phyloP scores from a whole-genome alignment of 2,113 vertebrate genomes.

The Edolisoma coerulescens region DNA sequence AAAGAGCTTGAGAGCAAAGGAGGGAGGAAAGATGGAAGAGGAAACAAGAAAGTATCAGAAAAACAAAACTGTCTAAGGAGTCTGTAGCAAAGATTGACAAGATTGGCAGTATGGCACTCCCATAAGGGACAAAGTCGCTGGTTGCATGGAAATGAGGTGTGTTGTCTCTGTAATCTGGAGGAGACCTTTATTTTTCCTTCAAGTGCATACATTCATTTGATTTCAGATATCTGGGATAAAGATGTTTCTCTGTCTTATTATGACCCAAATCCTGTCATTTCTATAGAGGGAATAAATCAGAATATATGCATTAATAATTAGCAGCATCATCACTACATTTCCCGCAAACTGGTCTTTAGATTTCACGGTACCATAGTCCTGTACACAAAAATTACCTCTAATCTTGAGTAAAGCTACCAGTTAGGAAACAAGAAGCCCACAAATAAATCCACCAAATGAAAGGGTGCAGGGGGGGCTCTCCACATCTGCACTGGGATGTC shows the following conservation, averaged over 20 bases:
- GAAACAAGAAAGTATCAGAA: not conserved
- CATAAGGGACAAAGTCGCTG: not conserved
- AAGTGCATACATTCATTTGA: not conserved
- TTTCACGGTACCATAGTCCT: not conserved
- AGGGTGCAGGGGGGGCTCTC: not conserved
- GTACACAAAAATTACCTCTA: not conserved
- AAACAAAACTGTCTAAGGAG: not conserved
- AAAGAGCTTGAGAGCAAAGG: not conserved
- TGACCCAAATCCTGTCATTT: not conserved
- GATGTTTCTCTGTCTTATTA: not conserved
- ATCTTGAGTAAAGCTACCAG: not conserved
- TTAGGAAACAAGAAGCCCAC: not conserved
- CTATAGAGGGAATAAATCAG: not conserved
- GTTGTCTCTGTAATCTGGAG: not conserved
- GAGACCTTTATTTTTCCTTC: not conserved
- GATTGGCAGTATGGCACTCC: not conserved
- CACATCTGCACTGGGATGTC: not conserved
- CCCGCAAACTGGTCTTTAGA: rapidly evolving
- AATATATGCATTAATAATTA: not conserved
- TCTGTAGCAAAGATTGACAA: not conserved
- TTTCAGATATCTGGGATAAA: not conserved
- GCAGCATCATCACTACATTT: not conserved
- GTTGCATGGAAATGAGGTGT: not conserved
- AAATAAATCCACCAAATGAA: not conserved
- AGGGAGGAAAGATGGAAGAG: not conserved